A percentile compares a stretch with the other conserved stretches of the same genome.
These are phyloP conservation scores for Lepus oiostolus DNA, from an alignment of 2,797 vertebrate genomes.

Conservation along the genomic window DNA sequence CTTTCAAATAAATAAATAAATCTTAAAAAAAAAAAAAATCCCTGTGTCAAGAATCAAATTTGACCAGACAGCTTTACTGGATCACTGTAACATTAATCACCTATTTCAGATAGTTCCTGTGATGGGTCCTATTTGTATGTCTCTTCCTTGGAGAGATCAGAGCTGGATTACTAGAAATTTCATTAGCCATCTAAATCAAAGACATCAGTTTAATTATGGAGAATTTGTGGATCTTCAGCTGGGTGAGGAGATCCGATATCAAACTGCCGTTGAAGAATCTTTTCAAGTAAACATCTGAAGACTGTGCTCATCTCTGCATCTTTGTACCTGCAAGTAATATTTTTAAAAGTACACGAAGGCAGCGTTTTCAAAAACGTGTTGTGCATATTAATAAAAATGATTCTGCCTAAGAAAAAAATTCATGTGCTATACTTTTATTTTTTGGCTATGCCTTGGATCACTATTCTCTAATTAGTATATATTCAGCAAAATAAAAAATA, in stretches of 20 bases:
- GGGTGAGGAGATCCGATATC: constrained; percentile 90
- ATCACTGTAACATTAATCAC: constrained; percentile 90
- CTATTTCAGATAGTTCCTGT: constrained; percentile 89
- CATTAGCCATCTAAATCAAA: constrained; percentile 90
- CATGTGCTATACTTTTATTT: not conserved
- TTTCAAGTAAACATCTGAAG: constrained; percentile 89
- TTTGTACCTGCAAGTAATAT: constrained; percentile 83
- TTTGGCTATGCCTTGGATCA: constrained; percentile 16
- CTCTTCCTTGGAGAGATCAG: constrained; percentile 91
- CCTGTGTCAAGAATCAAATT: constrained; percentile 89
- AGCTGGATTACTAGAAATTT: constrained; percentile 90
- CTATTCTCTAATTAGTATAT: constrained; percentile 19
- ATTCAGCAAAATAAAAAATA: not conserved
- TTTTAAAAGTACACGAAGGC: constrained; percentile 80
- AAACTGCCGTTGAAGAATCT: constrained; percentile 91
- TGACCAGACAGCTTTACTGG: constrained; percentile 89
- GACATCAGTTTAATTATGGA: constrained; percentile 91
- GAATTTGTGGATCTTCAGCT: constrained; percentile 91
- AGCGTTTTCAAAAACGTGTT: constrained; percentile 74
- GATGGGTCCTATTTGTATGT: constrained; percentile 91
- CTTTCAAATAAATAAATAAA: too few species aligned
- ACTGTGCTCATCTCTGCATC: constrained; percentile 74
- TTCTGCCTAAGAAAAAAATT: constrained; percentile 66
- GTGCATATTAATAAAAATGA: constrained; percentile 86
- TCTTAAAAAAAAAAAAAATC: too few species aligned